Base-by-base conservation (phyloP, 2,888 invertebrate genomes). In the Hermaeophaga mercurialis region DNA sequence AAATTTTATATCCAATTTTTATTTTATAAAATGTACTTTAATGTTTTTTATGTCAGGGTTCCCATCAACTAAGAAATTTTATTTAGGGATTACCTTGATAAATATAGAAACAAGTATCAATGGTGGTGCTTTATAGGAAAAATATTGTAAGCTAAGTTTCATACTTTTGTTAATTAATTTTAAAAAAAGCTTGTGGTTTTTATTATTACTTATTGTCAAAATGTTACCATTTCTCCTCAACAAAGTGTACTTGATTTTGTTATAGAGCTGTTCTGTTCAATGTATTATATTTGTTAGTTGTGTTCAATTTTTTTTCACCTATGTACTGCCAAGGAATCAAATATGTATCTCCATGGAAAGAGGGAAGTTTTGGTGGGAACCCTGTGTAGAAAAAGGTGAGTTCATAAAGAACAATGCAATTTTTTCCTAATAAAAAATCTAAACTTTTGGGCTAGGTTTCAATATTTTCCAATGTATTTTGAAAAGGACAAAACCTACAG, bases 301-400 rank as follows among this genome's bases (percentile, higher is more conserved):
- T 46, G 22, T 45, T 15, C 24, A 19, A 43, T 48, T 48, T 31
- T 52, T 31, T 55, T 48, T 58, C 58, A 54, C 36, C 57, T 57
- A 47, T 57, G 36, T 49, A 54, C 58, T 58, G 58, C 53, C 54
- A 48, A 24, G 58, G 58, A 54, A 57, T 44, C 58, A 54, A 54
- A 53, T 39, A 57, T 48, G 47, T 57, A 57, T 57, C 57, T 52
- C 49, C 54, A 49, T 58, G 58, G 58, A 58, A 58, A 45, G 45
- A 49, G 48, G 58, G 49, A 54, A 36, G 54, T 49, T 22, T 58
- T 58, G 58, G 58, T 58, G 58, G 58, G 58, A 58, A 58, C 58
- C 58, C 58, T 58, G 58, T 58, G 45, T 54, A 45, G 19, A 31
- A 26, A 58, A 58, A 54, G 58, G 54, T 54, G 6, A 54, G 54